Evolutionary conservation across 2,797 vertebrate species (phyloP).

Genomic region (Betta splendens): DNA sequence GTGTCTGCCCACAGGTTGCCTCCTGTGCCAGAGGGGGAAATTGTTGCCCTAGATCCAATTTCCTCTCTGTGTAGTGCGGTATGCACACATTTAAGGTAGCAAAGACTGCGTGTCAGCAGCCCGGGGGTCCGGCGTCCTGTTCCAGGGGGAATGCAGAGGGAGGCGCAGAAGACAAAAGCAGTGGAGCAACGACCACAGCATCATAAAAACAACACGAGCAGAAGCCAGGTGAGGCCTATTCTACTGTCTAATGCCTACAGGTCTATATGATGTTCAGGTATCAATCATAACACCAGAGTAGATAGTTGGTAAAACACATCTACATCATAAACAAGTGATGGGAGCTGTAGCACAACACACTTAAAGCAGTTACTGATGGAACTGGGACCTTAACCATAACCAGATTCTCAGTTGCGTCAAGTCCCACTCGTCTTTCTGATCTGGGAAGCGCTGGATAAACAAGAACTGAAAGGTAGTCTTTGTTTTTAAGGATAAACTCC

Average conservation of each 20-base stretch:
- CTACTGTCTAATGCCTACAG: too few species aligned
- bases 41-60: constrained; percentile 64
- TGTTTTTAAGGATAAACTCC: not conserved
- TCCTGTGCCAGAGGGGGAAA: constrained; percentile 43
- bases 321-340: too few species aligned
- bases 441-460: not conserved
- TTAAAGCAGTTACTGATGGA: too few species aligned
- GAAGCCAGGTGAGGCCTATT: not conserved
- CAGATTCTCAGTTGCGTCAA: not conserved
- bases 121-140: constrained; percentile 49
- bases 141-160: constrained; percentile 23
- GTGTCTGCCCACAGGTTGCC: constrained; percentile 45
- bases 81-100: constrained; percentile 69
- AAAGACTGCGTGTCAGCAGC: constrained; percentile 59
- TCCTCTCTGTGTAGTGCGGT: constrained; percentile 53
- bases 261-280: too few species aligned
- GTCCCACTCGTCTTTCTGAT: not conserved
- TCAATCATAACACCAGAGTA: too few species aligned
- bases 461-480: not conserved
- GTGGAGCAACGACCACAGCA: not conserved
- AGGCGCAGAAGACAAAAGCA: constrained; percentile 5
- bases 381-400: not conserved
- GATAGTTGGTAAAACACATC: too few species aligned
- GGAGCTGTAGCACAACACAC: too few species aligned
- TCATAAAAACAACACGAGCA: not conserved